Percentiles rank a stretch among this genome's conserved stretches.
Evolutionary conservation across 2,888 invertebrate genomes (phyloP).

Genomic region (Rosalia funebris): DNA sequence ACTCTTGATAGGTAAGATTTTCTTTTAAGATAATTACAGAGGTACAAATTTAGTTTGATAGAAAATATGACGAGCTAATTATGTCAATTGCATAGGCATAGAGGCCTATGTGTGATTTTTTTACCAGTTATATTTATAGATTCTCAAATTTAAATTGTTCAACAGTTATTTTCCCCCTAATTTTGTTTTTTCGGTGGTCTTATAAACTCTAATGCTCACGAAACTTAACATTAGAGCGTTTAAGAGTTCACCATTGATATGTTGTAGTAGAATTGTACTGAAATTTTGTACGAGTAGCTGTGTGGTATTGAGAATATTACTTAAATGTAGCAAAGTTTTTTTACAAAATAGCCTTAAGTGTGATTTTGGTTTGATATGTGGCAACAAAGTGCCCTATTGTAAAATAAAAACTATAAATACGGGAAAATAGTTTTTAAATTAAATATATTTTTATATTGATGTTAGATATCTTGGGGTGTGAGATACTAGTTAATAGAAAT

Average conservation of each 20-base stretch:
- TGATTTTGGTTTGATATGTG: conserved; percentile 29
- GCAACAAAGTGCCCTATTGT: conserved; percentile 31
- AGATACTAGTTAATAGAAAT: conserved; percentile 39
- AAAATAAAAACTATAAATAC: conserved; percentile 38
- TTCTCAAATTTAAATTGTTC: too few relatives aligned
- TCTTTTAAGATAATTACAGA: neutral
- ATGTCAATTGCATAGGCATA: neutral
- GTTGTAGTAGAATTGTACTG: conserved; percentile 5
- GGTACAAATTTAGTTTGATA: conserved; percentile 24
- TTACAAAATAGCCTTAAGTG: conserved; percentile 35
- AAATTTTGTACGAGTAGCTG: conserved; percentile 3
- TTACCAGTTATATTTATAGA: neutral
- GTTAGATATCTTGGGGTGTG: conserved; percentile 40
- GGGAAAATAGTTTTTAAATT: conserved; percentile 43
- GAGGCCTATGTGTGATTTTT: neutral
- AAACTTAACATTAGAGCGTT: neutral
- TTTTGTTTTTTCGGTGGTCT: too few relatives aligned
- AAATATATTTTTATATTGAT: conserved; percentile 48
- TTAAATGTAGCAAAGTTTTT: conserved; percentile 29
- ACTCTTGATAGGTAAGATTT: neutral
- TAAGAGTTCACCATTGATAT: neutral
- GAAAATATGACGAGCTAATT: conserved; percentile 8
- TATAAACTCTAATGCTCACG: neutral
- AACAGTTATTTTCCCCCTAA: too few relatives aligned
- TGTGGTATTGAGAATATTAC: conserved; percentile 26